Percentiles rank a stretch among this genome's conserved stretches.
phyloP scores from a whole-genome alignment of 2,113 vertebrate genomes.

The Xiphophorus maculatus region DNA sequence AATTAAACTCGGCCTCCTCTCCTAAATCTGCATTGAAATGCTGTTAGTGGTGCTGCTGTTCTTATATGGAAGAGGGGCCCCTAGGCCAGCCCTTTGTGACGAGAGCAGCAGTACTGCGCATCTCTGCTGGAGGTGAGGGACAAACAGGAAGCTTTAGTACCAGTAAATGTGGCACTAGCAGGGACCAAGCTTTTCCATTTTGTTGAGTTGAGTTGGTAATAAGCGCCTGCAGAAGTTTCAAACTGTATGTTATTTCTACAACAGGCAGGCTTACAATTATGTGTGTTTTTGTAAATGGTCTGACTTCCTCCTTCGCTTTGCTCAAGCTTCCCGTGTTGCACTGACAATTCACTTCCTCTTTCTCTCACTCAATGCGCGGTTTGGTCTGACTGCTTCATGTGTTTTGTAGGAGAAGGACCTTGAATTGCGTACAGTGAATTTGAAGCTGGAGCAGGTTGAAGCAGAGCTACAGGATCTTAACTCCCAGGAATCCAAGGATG shows the following conservation, averaged over 20 bases:
- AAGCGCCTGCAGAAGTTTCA: too few species aligned
- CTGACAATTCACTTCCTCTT: not conserved
- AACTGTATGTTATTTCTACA: not conserved
- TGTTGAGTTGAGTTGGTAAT: too few species aligned
- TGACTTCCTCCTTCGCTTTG: not conserved
- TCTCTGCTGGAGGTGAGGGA: too few species aligned
- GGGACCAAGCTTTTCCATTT: too few species aligned
- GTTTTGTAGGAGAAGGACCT: slow-evolving; percentile 83
- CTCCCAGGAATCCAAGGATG: slow-evolving; percentile 96
- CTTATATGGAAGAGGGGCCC: too few species aligned
- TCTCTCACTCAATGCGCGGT: slow-evolving; percentile 20
- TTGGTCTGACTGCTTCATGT: slow-evolving; percentile 33
- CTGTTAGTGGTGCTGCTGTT: too few species aligned
- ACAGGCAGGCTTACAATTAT: not conserved
- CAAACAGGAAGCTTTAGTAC: too few species aligned
- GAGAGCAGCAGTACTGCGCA: too few species aligned
- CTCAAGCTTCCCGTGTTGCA: slow-evolving; percentile 32
- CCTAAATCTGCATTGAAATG: too few species aligned
- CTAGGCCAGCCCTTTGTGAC: too few species aligned
- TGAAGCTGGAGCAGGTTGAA: slow-evolving; percentile 90
- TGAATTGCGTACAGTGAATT: slow-evolving; percentile 82
- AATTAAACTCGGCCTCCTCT: too few species aligned
- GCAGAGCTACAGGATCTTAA: slow-evolving; percentile 93
- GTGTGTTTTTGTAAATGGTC: not conserved
- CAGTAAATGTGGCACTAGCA: too few species aligned